A percentile compares a stretch with the other conserved stretches of the same genome.
Conservation (phyloP, 2,797 vertebrate species). For the Synaphobranchus kaupii region DNA sequence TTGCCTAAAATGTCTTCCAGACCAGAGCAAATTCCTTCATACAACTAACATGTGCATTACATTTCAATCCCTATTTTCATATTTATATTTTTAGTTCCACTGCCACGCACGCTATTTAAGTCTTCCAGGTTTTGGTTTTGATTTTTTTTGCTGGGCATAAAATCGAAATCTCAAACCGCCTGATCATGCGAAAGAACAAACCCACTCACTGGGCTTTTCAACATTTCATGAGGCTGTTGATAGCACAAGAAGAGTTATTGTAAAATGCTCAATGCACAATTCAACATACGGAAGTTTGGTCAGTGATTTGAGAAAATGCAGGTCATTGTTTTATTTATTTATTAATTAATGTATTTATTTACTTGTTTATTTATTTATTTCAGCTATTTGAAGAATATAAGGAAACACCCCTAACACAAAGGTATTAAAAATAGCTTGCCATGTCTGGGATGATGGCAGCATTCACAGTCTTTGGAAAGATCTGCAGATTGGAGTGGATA, state of each 20-base stretch:
- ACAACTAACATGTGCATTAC: background rate
- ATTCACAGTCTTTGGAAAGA: background rate
- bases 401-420: background rate
- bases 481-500: background rate
- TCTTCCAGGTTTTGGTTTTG: conserved; percentile 14
- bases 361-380: background rate
- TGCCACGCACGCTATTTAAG: background rate
- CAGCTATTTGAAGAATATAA: background rate
- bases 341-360: background rate
- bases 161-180: conserved; percentile 2
- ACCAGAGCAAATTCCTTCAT: background rate
- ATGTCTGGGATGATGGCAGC: background rate
- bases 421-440: background rate
- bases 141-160: conserved; percentile 12
- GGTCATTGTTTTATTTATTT: background rate
- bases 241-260: background rate
- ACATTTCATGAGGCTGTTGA: background rate
- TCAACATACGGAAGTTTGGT: background rate
- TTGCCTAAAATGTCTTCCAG: background rate
- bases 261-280: background rate
- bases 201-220: background rate
- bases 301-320: background rate
- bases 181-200: background rate
- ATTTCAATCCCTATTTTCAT: background rate
- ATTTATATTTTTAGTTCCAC: background rate